Evolutionary conservation across 2,888 invertebrate genomes (phyloP).

Genomic region (Acleris laterana): DNA sequence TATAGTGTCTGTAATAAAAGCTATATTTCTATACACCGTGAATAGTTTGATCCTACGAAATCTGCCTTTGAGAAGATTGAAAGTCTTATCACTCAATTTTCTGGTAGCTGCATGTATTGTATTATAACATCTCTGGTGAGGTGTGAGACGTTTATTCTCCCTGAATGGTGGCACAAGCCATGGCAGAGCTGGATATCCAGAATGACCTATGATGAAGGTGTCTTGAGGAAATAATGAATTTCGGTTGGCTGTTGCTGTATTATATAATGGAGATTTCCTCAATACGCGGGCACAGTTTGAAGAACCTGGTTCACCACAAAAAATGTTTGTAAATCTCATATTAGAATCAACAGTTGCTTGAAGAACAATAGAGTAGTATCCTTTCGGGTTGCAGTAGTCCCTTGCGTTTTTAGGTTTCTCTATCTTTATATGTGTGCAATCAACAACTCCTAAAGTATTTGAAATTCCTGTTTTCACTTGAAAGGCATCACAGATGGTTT

Average conservation of each 20-base stretch:
- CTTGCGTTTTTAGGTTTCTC: conserved; percentile 65
- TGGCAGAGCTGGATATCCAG: conserved; percentile 61
- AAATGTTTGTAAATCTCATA: conserved; percentile 63
- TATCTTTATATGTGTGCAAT: conserved; percentile 64
- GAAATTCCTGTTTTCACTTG: conserved; percentile 60
- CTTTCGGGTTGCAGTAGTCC: conserved; percentile 64
- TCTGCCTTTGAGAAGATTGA: conserved; percentile 58
- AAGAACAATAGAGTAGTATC: conserved; percentile 63
- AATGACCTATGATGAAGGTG: conserved; percentile 64
- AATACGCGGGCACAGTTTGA: conserved; percentile 59
- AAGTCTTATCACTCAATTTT: conserved; percentile 64
- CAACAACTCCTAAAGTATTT: conserved; percentile 63
- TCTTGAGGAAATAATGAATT: conserved; percentile 59
- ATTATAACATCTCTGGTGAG: conserved; percentile 63
- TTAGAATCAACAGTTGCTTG: conserved; percentile 65
- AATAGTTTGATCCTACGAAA: conserved; percentile 62
- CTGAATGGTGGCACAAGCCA: conserved; percentile 67
- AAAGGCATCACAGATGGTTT: conserved; percentile 55
- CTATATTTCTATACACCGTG: conserved; percentile 63
- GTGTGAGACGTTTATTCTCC: conserved; percentile 62
- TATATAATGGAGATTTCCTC: conserved; percentile 62
- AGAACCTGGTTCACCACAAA: conserved; percentile 70
- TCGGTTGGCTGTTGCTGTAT: conserved; percentile 57
- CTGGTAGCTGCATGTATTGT: conserved; percentile 56
- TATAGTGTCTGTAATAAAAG: conserved; percentile 65